Conservation (phyloP, 1,140 invertebrate genomes). For the Coelopa frigida region DNA sequence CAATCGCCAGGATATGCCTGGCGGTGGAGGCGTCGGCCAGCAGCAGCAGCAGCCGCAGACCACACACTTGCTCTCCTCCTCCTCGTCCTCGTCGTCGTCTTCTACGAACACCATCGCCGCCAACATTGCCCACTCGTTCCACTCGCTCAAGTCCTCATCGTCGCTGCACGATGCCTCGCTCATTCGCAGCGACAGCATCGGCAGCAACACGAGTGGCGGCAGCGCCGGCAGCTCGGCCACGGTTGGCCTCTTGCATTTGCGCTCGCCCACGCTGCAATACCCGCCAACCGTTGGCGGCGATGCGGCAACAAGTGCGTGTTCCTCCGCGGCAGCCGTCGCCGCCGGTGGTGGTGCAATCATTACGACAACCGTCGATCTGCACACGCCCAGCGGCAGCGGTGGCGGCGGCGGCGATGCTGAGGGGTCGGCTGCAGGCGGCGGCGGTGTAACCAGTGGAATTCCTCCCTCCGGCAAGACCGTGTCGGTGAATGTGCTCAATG, state of each 20-base stretch:
- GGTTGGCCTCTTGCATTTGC: conserved; percentile 22
- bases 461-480: conserved; percentile 46
- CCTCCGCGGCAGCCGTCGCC: conserved; percentile 20
- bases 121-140: conserved; percentile 42
- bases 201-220: conserved; percentile 33
- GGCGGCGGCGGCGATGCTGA: not conserved
- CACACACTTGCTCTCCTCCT: conserved; percentile 28
- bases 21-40: not conserved
- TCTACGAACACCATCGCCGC: conserved; percentile 43
- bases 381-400: conserved; percentile 2
- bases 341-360: not conserved
- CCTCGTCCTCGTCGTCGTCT: conserved; percentile 43
- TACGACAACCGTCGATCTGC: conserved; percentile 9
- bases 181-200: conserved; percentile 33
- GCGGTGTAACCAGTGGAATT: conserved; percentile 10
- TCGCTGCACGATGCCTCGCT: conserved; percentile 39
- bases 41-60: conserved; percentile 14
- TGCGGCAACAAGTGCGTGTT: conserved; percentile 11
- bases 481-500: conserved; percentile 85
- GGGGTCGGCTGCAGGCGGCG: not conserved
- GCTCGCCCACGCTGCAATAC: conserved; percentile 36
- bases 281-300: conserved; percentile 7
- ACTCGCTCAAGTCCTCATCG: conserved; percentile 41
- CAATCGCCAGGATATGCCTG: conserved; percentile 37
- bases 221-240: conserved; percentile 14